Evolutionary conservation across 2,113 vertebrate genomes (phyloP), one percentile per base, ranked within the genome.

Genomic region (Sitta europaea): DNA sequence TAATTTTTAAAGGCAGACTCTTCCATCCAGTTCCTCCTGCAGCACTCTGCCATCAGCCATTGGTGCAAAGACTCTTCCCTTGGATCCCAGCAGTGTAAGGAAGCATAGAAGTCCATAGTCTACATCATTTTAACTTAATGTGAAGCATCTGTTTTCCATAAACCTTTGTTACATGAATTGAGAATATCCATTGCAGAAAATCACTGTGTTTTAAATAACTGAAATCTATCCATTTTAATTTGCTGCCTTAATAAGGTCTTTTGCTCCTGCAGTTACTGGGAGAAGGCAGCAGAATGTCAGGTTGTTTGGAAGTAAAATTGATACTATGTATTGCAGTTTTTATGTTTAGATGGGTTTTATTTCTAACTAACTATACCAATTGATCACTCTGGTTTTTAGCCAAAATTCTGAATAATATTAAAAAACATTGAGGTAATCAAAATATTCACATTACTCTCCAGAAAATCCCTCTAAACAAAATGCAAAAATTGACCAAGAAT

Each of bases 161-260:
- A 63, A 42, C 1, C 3, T 68, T 48, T 67, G 29, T 62, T 50
- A 85, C 6, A 67, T 0, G 0, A 79, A 71, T 82, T 75, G 24
- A 86, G 10, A 83, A 38, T 10, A 86, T 19, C 45, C 9, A 40
- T 7, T 25, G 17, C 25, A 88, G n/a, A 81, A 84, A 78, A 82
- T 18, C 14, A 11, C n/a, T 7, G 16, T 24, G 13, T 40, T 76
- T 84, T 67, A 54, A 67, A 43, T 51, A 71, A 36, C 0, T 55
- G 40, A 86, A 68, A 55, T n/a, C 35, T 47, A 19, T 25, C 14
- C 14, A 21, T 51, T 79, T 72, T 59, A 48, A 76, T 68, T 50
- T 43, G 12, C 68, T 86, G 72, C 28, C 54, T 92, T 90, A 57
- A 62, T 58, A 81, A 85, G 17, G 23, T 82, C 14, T 59, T 90